Conservation (phyloP, 1,140 invertebrate genomes). For the Leptestheria dahalacensis region DNA sequence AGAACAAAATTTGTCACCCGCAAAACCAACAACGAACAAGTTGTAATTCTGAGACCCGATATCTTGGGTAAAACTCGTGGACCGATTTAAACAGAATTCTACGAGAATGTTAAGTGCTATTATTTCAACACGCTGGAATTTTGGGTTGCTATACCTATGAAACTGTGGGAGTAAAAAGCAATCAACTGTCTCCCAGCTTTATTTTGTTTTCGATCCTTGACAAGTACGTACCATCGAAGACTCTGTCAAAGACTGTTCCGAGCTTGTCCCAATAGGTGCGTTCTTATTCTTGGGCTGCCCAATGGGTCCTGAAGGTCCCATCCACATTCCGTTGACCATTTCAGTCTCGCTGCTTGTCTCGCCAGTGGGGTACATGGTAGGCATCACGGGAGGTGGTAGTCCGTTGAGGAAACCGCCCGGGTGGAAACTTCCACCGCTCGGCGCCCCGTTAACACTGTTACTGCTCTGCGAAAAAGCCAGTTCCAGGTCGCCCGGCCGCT, state of each 20-base stretch:
- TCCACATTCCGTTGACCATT: conserved; percentile 2
- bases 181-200: too few relatives aligned
- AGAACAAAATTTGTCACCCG: too few relatives aligned
- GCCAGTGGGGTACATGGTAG: not conserved
- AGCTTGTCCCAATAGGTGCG: not conserved
- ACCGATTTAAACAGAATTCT: too few relatives aligned
- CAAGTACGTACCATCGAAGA: not conserved
- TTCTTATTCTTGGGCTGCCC: not conserved
- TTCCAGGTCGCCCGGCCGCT: conserved; percentile 1
- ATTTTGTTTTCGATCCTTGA: too few relatives aligned
- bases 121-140: too few relatives aligned
- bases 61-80: too few relatives aligned
- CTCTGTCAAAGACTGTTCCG: not conserved
- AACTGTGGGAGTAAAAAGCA: too few relatives aligned
- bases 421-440: not conserved
- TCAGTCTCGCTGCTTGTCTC: not conserved
- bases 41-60: too few relatives aligned
- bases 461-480: not conserved
- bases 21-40: too few relatives aligned
- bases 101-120: too few relatives aligned
- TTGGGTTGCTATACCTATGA: too few relatives aligned
- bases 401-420: not conserved
- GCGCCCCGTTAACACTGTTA: not conserved
- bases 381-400: conserved; percentile 1
- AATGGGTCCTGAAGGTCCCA: not conserved